A percentile compares a stretch with the other conserved stretches of the same genome.
Conservation (phyloP, 2,888 invertebrate species). For the Leptinotarsa tumamoca region DNA sequence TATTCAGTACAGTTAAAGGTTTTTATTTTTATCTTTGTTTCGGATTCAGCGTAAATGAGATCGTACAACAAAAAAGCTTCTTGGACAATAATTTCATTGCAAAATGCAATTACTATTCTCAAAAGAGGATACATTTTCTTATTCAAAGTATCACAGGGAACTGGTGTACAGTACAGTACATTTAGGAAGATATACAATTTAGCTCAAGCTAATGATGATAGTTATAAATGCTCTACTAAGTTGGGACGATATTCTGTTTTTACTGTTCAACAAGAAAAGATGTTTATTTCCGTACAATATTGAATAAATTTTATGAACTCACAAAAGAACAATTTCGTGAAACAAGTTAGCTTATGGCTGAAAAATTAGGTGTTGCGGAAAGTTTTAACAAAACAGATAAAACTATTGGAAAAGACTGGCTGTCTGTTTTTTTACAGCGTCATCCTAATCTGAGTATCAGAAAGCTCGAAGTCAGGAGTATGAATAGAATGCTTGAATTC, state of each 20-base stretch:
- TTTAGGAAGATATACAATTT: background rate
- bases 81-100: background rate
- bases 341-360: too few species aligned
- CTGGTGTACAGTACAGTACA: background rate
- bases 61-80: background rate
- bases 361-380: background rate
- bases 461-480: too few species aligned
- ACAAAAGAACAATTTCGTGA: background rate
- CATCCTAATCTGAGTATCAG: too few species aligned
- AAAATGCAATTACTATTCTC: background rate
- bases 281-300: background rate
- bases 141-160: background rate
- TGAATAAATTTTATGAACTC: background rate
- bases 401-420: background rate
- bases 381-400: background rate
- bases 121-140: background rate
- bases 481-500: too few species aligned
- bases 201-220: background rate
- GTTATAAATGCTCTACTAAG: background rate
- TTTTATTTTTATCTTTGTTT: background rate
- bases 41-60: background rate
- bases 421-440: too few species aligned
- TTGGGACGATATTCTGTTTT: background rate
- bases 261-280: background rate
- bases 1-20: background rate